Conservation (phyloP, 37 sponge, comb jelly and placozoan species). For the Agelas oroides region DNA sequence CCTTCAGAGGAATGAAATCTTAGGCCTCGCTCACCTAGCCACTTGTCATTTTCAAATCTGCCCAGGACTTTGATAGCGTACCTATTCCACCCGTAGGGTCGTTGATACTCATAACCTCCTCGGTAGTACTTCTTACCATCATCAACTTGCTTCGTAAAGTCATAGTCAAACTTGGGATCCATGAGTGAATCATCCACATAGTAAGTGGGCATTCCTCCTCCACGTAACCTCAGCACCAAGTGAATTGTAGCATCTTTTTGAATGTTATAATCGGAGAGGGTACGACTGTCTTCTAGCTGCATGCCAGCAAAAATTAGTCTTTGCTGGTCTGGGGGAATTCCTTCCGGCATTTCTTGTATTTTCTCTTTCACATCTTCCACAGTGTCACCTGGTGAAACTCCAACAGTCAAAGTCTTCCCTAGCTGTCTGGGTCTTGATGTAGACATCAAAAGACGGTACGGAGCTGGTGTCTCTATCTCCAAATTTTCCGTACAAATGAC, state of each 20-base stretch:
- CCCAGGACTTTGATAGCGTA: too few species aligned
- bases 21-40: too few species aligned
- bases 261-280: background rate
- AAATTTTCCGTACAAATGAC: too few species aligned
- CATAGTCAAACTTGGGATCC: background rate
- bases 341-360: background rate
- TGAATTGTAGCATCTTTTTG: background rate
- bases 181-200: background rate
- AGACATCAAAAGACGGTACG: too few species aligned
- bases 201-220: background rate
- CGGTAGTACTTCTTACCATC: conserved; percentile 5
- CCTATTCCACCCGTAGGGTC: too few species aligned
- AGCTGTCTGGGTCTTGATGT: background rate
- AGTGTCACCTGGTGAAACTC: background rate
- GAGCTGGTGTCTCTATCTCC: too few species aligned
- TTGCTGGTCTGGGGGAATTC: background rate
- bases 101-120: conserved; percentile 3
- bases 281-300: background rate
- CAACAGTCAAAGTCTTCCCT: background rate
- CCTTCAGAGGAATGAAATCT: too few species aligned
- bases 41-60: too few species aligned
- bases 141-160: background rate
- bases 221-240: background rate
- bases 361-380: background rate
- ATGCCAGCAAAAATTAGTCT: background rate